Conservation (phyloP, 2,113 vertebrate genomes). For the Ammospiza nelsoni region DNA sequence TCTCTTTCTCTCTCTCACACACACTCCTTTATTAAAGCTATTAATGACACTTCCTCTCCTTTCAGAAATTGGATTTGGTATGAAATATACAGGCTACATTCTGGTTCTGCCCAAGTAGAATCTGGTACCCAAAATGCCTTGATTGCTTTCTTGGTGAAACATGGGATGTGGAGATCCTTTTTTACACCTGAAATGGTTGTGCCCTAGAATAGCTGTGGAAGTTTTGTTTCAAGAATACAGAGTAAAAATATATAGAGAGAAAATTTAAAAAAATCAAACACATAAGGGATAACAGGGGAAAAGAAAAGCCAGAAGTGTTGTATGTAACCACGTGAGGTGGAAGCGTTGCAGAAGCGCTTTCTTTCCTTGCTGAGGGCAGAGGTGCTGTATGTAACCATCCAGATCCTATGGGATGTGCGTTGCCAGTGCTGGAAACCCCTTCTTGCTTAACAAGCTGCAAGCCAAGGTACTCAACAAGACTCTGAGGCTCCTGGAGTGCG, state of each 20-base stretch:
- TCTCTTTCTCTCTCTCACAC: slow-evolving; percentile 42
- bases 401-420: not conserved
- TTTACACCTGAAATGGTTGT: slow-evolving; percentile 58
- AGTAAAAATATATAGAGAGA: not conserved
- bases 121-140: slow-evolving; percentile 52
- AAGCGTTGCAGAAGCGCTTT: not conserved
- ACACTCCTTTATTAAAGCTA: slow-evolving; percentile 76
- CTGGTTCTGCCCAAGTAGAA: slow-evolving; percentile 70
- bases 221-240: slow-evolving; percentile 12
- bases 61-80: slow-evolving; percentile 75
- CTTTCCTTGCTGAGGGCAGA: slow-evolving; percentile 21
- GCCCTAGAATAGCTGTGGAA: slow-evolving; percentile 59
- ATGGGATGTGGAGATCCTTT: slow-evolving; percentile 57
- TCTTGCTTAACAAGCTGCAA: slow-evolving; percentile 44
- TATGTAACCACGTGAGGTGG: not conserved
- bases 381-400: slow-evolving; percentile 1
- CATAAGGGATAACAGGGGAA: not conserved
- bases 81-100: slow-evolving; percentile 73
- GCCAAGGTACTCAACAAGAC: slow-evolving; percentile 10
- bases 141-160: slow-evolving; percentile 74
- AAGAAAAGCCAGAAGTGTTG: slow-evolving; percentile 8
- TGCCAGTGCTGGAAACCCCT: slow-evolving; percentile 23
- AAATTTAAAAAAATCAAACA: not conserved
- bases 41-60: slow-evolving; percentile 70
- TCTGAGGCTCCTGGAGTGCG: not conserved